These are phyloP conservation scores for Pardalotus punctatus DNA, from an alignment of 2,113 vertebrate genomes.

Conservation along the genomic window DNA sequence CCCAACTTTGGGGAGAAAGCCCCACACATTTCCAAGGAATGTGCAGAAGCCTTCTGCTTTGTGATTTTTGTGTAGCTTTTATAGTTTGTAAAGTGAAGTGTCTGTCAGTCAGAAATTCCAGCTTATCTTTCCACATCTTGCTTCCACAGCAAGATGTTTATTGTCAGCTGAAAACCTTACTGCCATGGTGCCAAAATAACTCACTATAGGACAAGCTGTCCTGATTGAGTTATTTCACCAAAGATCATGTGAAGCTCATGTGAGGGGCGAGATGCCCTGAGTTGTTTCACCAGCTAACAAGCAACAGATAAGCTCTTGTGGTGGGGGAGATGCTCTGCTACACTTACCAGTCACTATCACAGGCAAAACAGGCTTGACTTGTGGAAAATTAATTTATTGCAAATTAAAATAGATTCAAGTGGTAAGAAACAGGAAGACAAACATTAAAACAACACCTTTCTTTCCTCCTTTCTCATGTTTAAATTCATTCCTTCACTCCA, in stretches of 20 bases:
- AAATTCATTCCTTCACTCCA: background rate
- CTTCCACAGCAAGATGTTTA: background rate
- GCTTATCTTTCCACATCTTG: background rate
- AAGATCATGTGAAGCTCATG: background rate
- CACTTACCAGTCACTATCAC: background rate
- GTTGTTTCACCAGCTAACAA: background rate
- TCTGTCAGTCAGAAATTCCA: background rate
- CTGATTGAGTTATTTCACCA: background rate
- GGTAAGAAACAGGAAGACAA: background rate
- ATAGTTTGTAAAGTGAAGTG: background rate
- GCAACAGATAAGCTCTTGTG: background rate
- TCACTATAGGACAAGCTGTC: background rate
- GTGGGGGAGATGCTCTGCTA: background rate
- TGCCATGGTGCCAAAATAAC: rapidly evolving
- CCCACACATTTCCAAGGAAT: background rate
- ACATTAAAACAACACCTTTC: background rate
- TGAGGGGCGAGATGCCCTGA: background rate
- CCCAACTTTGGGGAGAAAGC: background rate
- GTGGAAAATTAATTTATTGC: background rate
- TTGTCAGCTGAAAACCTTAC: background rate
- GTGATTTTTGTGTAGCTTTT: background rate
- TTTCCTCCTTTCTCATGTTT: background rate
- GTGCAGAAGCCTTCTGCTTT: background rate
- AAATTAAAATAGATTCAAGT: background rate
- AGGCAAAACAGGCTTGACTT: background rate